These are phyloP conservation scores for Hydrotaea cyrtoneurina DNA, from an alignment of 2,888 invertebrate species.

Conservation along the genomic window DNA sequence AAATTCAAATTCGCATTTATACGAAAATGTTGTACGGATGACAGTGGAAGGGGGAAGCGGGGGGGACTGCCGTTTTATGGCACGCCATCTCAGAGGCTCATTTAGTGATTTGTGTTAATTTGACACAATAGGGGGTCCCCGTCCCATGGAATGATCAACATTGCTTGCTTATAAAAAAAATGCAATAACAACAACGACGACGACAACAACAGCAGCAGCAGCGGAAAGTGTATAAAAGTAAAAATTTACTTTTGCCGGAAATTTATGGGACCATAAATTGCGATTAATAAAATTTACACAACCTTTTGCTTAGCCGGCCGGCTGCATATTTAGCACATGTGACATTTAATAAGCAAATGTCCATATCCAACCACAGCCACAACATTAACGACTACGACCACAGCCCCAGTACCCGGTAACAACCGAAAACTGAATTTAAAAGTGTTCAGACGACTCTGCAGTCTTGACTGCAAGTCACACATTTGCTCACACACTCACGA, in stretches of 20 bases:
- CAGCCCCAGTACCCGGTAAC: neutral
- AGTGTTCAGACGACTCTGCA: neutral
- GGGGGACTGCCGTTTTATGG: slow-evolving; percentile 4
- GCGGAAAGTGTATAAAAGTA: slow-evolving; percentile 44
- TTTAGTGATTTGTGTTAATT: slow-evolving; percentile 68
- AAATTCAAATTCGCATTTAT: slow-evolving; percentile 17
- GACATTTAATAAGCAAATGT: slow-evolving; percentile 66
- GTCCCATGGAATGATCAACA: slow-evolving; percentile 54
- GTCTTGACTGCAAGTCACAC: neutral
- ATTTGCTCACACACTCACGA: neutral
- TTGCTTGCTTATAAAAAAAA: slow-evolving; percentile 43
- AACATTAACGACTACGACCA: slow-evolving; percentile 1
- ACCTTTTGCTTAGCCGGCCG: slow-evolving; percentile 64
- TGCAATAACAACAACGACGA: neutral
- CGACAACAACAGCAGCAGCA: neutral
- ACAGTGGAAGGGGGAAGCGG: neutral
- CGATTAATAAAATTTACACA: slow-evolving; percentile 80
- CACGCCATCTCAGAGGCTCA: slow-evolving; percentile 49
- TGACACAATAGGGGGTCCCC: slow-evolving; percentile 64
- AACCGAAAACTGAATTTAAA: neutral
- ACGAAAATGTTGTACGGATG: neutral
- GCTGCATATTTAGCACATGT: slow-evolving; percentile 67
- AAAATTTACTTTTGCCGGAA: slow-evolving; percentile 61
- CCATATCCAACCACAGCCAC: slow-evolving; percentile 51
- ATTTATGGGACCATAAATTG: slow-evolving; percentile 80